phyloP scores from a whole-genome alignment of 2,888 invertebrate species.

The Caenorhabditis sp. region DNA sequence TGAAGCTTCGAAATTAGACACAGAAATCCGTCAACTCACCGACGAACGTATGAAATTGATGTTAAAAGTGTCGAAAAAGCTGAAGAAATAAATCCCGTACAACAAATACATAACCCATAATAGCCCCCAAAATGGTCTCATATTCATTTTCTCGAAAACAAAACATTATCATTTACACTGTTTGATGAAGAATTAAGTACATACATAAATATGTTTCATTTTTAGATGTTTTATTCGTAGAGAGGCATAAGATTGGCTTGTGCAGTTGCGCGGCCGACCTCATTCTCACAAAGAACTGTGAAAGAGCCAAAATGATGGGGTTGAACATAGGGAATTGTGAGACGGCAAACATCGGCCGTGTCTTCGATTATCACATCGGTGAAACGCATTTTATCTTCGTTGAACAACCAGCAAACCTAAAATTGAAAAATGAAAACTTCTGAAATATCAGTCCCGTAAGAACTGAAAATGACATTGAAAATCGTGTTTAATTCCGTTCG shows the following conservation, averaged over 20 bases:
- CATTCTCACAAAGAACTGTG: constrained; percentile 61
- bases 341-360: constrained; percentile 68
- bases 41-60: constrained; percentile 66
- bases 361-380: constrained; percentile 64
- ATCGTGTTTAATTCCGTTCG: too few relatives aligned
- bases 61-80: constrained; percentile 48
- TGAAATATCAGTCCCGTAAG: too few relatives aligned
- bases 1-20: constrained; percentile 53
- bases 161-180: neutral
- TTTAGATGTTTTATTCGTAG: constrained; percentile 33
- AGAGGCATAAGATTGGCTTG: constrained; percentile 52
- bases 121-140: constrained; percentile 10
- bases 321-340: constrained; percentile 68
- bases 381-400: constrained; percentile 68
- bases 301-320: constrained; percentile 66
- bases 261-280: constrained; percentile 56
- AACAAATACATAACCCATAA: constrained; percentile 15
- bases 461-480: too few relatives aligned
- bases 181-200: neutral
- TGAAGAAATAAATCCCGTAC: constrained; percentile 35
- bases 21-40: constrained; percentile 53
- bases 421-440: constrained; percentile 4
- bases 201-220: neutral
- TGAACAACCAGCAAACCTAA: constrained; percentile 70
- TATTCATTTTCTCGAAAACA: constrained; percentile 2